Conservation (phyloP, 2,797 vertebrate species). For the Microctenopoma steveboyesi region DNA sequence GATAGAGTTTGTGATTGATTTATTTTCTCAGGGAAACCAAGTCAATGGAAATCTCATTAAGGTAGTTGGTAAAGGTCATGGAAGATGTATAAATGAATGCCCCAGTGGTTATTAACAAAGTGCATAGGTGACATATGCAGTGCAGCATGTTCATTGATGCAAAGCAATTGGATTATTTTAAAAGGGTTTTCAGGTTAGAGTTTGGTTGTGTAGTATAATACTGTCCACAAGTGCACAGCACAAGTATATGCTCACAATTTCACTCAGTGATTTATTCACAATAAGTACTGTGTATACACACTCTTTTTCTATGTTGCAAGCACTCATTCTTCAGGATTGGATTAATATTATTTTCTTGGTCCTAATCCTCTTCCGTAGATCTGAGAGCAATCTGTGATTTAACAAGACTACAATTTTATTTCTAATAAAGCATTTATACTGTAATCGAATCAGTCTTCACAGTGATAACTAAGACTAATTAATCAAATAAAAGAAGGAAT, state of each 20-base stretch:
- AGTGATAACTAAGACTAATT: too few relatives aligned
- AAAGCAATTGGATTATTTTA: slow-evolving; percentile 4
- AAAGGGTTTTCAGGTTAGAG: not conserved
- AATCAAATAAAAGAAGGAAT: too few relatives aligned
- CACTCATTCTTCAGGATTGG: too few relatives aligned
- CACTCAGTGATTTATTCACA: too few relatives aligned
- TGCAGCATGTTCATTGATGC: not conserved
- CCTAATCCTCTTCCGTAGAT: too few relatives aligned
- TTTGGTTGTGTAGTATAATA: not conserved
- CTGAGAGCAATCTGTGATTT: too few relatives aligned
- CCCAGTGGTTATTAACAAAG: slow-evolving; percentile 48
- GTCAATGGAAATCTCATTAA: slow-evolving; percentile 78
- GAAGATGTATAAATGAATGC: slow-evolving; percentile 51
- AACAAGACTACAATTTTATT: too few relatives aligned
- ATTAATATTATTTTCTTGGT: too few relatives aligned
- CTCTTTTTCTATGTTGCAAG: not conserved
- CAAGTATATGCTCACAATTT: not conserved
- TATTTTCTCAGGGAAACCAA: slow-evolving; percentile 66
- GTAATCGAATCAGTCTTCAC: too few relatives aligned
- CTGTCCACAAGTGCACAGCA: slow-evolving; percentile 6
- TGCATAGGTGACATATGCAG: not conserved
- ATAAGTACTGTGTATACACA: too few relatives aligned
- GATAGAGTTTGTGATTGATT: slow-evolving; percentile 74
- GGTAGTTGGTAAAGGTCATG: slow-evolving; percentile 71
- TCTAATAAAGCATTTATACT: too few relatives aligned